Percentiles rank a stretch among this genome's conserved stretches.
Conservation (phyloP, 53 echinoderm and acorn worm species). For the Antedon mediterranea region DNA sequence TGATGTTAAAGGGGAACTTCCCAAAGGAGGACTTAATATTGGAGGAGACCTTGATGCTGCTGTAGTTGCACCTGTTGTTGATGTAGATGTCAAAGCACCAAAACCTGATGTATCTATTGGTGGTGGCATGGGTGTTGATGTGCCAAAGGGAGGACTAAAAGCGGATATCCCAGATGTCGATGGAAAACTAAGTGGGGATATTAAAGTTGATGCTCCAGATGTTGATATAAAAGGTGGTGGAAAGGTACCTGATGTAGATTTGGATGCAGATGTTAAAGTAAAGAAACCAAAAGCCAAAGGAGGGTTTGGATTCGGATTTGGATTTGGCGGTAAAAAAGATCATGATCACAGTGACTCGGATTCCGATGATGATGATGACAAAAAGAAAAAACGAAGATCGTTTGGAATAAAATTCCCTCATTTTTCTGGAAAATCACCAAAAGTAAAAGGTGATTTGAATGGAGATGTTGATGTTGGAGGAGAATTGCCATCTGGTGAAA, state of each 20-base stretch:
- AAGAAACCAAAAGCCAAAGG: no score
- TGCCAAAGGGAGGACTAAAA: not conserved
- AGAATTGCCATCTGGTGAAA: no score
- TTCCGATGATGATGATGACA: no score
- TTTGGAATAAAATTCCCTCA: no score
- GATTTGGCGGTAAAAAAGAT: conserved; percentile 8
- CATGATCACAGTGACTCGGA: not conserved
- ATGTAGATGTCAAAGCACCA: conserved; percentile 33
- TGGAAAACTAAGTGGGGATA: conserved; percentile 11
- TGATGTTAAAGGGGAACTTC: conserved; percentile 11
- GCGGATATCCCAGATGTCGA: not conserved
- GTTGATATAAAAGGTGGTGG: conserved; percentile 1
- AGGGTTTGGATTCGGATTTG: conserved; percentile 4
- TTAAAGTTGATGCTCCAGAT: conserved; percentile 9
- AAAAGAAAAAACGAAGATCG: no score
- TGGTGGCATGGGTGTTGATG: conserved; percentile 23
- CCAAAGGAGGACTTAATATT: conserved; percentile 10
- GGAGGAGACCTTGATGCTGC: not conserved
- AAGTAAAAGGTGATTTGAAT: not conserved
- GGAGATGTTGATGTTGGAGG: conserved; percentile 7
- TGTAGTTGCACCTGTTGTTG: conserved; percentile 17
- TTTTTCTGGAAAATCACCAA: conserved; percentile 8
- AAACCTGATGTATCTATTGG: conserved; percentile 16
- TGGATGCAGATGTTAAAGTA: no score
- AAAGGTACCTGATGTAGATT: not conserved